Conservation (phyloP, 2,888 invertebrate species). For the Lepidonotus clava region DNA sequence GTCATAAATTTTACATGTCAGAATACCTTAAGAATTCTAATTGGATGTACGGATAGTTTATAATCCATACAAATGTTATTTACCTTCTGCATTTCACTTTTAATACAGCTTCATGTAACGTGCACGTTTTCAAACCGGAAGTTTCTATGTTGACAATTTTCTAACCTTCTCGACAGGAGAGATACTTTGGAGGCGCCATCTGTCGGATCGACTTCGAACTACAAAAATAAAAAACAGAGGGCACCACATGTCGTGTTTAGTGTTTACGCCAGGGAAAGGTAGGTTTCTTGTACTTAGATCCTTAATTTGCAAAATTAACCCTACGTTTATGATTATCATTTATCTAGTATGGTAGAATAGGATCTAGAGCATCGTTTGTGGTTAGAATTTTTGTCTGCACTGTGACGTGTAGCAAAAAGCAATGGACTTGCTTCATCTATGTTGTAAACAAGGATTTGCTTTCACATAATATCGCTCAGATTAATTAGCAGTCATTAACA, state of each 20-base stretch:
- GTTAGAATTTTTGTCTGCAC: no score
- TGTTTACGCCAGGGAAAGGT: background rate
- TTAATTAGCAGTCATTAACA: slow-evolving; percentile 36
- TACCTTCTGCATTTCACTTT: no score
- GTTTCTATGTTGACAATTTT: no score
- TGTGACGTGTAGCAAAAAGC: background rate
- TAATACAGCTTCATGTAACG: no score
- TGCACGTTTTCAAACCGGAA: no score
- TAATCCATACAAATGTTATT: no score
- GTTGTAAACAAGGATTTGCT: background rate
- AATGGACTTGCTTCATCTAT: background rate
- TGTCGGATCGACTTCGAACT: background rate
- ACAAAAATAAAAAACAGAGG: background rate
- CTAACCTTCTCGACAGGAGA: no score
- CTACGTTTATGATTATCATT: no score
- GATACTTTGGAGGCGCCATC: no score
- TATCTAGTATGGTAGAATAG: background rate
- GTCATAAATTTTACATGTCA: no score
- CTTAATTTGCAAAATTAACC: slow-evolving; percentile 2
- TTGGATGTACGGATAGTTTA: no score
- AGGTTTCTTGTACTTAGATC: background rate
- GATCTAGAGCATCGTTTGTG: background rate
- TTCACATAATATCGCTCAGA: slow-evolving; percentile 17
- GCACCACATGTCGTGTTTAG: background rate
- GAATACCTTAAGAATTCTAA: no score